These are phyloP conservation scores for Strigamia maritima DNA, from an alignment of 2,888 invertebrate species.

Conservation along the genomic window DNA sequence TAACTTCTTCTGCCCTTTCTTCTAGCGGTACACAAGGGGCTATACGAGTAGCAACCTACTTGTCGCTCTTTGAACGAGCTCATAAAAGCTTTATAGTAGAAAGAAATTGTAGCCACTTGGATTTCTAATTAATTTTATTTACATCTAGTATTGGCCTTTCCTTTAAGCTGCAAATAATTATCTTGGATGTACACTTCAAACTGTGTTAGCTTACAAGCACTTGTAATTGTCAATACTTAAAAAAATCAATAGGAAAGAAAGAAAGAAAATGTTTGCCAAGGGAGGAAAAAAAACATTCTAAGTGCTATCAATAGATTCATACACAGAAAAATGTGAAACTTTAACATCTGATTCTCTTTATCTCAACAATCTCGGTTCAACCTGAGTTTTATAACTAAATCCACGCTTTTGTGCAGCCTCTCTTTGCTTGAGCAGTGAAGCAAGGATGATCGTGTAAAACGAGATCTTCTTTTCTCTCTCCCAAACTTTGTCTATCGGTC, in stretches of 20 bases:
- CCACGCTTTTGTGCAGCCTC: slow-evolving; percentile 19
- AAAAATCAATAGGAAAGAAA: neutral
- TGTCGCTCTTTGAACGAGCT: slow-evolving; percentile 22
- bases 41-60: slow-evolving; percentile 14
- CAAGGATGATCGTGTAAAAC: slow-evolving; percentile 6
- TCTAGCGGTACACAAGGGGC: slow-evolving; percentile 1
- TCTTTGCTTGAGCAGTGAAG: slow-evolving; percentile 4
- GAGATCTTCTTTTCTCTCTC: slow-evolving; percentile 8
- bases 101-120: slow-evolving; percentile 25
- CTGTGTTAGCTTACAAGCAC: neutral
- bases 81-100: slow-evolving; percentile 31
- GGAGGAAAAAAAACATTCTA: neutral
- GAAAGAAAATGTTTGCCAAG: neutral
- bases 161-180: slow-evolving; percentile 26
- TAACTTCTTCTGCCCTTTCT: slow-evolving; percentile 5
- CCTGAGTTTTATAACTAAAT: slow-evolving; percentile 8
- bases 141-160: slow-evolving; percentile 7
- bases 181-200: neutral
- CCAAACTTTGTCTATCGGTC: slow-evolving; percentile 29
- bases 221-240: neutral
- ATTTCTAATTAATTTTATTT: slow-evolving; percentile 36
- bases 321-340: neutral
- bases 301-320: neutral
- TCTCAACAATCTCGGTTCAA: slow-evolving; percentile 3
- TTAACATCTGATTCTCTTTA: neutral